These are phyloP conservation scores for Teleogryllus occipitalis DNA, from an alignment of 1,140 invertebrate species.

Conservation along the genomic window DNA sequence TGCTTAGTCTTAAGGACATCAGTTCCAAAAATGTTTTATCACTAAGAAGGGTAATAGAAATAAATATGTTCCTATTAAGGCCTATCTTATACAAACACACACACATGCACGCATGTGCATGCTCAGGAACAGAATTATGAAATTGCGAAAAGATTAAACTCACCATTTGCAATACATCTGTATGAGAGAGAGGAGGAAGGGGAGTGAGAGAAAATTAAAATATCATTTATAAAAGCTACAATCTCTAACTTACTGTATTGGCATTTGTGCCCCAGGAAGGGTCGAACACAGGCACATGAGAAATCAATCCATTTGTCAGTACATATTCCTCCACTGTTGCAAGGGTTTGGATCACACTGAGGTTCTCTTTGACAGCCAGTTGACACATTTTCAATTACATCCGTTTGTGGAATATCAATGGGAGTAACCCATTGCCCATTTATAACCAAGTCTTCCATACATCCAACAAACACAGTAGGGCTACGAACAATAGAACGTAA, in stretches of 20 bases:
- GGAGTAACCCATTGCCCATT: constrained; percentile 66
- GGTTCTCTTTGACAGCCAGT: constrained; percentile 64
- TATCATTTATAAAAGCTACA: constrained; percentile 33
- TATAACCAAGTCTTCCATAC: constrained; percentile 82
- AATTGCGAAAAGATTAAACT: too few species aligned
- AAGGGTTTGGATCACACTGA: constrained; percentile 81
- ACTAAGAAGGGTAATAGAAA: too few species aligned
- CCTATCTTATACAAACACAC: too few species aligned
- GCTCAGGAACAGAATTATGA: too few species aligned
- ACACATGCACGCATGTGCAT: too few species aligned
- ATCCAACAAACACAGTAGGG: constrained; percentile 61
- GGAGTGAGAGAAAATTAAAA: neutral
- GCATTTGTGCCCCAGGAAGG: constrained; percentile 78
- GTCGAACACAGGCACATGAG: constrained; percentile 74
- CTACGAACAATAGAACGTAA: neutral
- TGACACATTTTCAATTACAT: neutral
- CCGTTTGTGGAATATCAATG: constrained; percentile 20
- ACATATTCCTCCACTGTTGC: constrained; percentile 75
- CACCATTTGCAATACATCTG: too few species aligned
- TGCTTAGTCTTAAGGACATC: too few species aligned
- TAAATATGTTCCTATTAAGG: too few species aligned
- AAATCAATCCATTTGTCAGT: constrained; percentile 84
- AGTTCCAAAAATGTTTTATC: too few species aligned
- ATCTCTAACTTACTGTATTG: constrained; percentile 55
- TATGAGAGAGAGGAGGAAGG: too few species aligned